These are phyloP conservation scores for Ambastaia sidthimunki DNA, from an alignment of 2,797 vertebrate genomes.

Conservation along the genomic window DNA sequence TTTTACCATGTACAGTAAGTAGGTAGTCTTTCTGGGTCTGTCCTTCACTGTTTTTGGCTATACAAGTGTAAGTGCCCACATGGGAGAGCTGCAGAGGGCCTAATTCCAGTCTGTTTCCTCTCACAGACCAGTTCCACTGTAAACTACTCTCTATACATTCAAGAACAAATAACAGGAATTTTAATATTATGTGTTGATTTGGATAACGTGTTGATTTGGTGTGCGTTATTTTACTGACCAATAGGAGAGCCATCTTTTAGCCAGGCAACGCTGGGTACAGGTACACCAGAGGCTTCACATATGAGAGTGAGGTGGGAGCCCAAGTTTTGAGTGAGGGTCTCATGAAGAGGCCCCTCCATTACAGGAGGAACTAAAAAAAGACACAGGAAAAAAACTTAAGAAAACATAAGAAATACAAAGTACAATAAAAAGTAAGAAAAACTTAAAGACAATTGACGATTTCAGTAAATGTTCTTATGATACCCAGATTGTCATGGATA, in stretches of 20 bases:
- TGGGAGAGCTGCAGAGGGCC: slow-evolving; percentile 84
- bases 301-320: slow-evolving; percentile 81
- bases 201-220: neutral
- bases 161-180: neutral
- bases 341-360: slow-evolving; percentile 73
- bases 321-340: slow-evolving; percentile 77
- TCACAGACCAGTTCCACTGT: slow-evolving; percentile 77
- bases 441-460: too few relatives aligned
- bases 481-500: too few relatives aligned
- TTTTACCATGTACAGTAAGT: slow-evolving; percentile 84
- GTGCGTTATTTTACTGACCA: slow-evolving; percentile 71
- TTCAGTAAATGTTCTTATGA: too few relatives aligned
- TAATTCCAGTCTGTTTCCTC: slow-evolving; percentile 84
- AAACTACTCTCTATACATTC: slow-evolving; percentile 77
- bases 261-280: slow-evolving; percentile 82
- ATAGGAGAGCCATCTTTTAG: slow-evolving; percentile 85
- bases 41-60: slow-evolving; percentile 75
- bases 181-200: neutral
- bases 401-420: neutral
- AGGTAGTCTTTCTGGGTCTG: slow-evolving; percentile 79
- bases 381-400: too few relatives aligned
- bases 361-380: slow-evolving; percentile 76
- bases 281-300: slow-evolving; percentile 81
- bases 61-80: slow-evolving; percentile 86
- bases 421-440: too few relatives aligned